These are phyloP conservation scores for Epirrhoe alternata DNA, from an alignment of 2,888 invertebrate species.

Conservation along the genomic window DNA sequence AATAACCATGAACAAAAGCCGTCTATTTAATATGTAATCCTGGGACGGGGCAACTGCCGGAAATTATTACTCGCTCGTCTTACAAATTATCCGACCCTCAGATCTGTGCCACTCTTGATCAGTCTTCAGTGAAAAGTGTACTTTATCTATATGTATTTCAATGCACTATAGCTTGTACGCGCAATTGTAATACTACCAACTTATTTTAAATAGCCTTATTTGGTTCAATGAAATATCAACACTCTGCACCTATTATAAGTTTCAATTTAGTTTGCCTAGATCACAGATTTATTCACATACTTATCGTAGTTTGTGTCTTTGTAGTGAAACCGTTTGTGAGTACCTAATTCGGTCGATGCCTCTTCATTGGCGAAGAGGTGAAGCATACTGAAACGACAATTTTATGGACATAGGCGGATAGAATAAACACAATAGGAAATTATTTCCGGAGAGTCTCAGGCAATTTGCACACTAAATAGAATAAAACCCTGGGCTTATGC, in stretches of 20 bases:
- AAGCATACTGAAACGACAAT: constrained; percentile 41
- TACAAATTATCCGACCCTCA: constrained; percentile 71
- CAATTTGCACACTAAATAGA: constrained; percentile 5
- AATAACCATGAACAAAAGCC: constrained; percentile 30
- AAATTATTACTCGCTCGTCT: constrained; percentile 74
- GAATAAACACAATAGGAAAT: constrained; percentile 16
- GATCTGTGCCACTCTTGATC: constrained; percentile 9
- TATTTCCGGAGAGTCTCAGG: constrained; percentile 4
- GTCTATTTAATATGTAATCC: constrained; percentile 30
- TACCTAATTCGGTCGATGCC: not conserved
- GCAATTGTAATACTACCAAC: not conserved
- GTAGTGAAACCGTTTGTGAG: constrained; percentile 2
- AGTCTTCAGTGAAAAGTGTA: constrained; percentile 28
- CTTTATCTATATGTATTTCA: no score
- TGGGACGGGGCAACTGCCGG: constrained; percentile 44
- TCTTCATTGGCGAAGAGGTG: constrained; percentile 11
- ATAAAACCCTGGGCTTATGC: constrained; percentile 3
- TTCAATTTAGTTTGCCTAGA: not conserved
- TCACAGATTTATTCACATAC: not conserved
- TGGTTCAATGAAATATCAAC: not conserved
- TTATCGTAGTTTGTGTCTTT: not conserved
- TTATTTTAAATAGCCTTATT: not conserved
- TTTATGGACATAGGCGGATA: constrained; percentile 17
- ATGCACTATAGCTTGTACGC: not conserved
- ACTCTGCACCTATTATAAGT: not conserved